Conservation (phyloP, 2,888 invertebrate genomes). For the Fissipunctia ypsillon region DNA sequence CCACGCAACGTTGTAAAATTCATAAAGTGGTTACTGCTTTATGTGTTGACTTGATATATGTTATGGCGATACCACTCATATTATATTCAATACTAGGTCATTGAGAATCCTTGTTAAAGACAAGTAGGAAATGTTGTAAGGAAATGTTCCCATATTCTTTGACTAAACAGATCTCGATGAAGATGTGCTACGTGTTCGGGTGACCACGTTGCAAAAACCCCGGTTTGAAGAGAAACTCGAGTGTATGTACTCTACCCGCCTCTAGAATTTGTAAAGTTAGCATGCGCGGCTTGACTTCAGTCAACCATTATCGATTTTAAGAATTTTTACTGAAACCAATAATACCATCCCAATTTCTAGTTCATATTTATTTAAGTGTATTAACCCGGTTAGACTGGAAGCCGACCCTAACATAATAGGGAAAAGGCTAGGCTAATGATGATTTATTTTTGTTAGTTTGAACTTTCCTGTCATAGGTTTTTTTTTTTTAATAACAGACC, state of each 20-base stretch:
- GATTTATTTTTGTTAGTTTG: background rate
- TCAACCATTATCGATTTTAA: background rate
- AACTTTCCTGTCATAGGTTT: background rate
- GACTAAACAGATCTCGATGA: background rate
- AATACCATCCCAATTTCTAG: background rate
- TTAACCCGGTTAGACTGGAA: background rate
- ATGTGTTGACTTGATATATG: conserved; percentile 17
- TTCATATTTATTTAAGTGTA: background rate
- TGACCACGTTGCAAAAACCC: conserved; percentile 2
- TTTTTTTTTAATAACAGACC: background rate
- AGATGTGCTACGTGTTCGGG: conserved; percentile 6
- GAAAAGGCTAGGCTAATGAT: background rate
- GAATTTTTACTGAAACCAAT: background rate
- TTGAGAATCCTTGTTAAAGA: conserved; percentile 1
- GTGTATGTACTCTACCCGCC: background rate
- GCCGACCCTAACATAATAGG: background rate
- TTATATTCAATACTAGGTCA: conserved; percentile 19
- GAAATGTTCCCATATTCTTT: background rate
- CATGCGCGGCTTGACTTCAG: background rate
- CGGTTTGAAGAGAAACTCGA: conserved; percentile 17
- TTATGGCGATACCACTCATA: conserved; percentile 20
- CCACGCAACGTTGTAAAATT: conserved; percentile 72
- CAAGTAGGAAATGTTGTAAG: background rate
- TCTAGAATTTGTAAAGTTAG: background rate
- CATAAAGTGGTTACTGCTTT: conserved; percentile 42